phyloP scores from a whole-genome alignment of 2,888 invertebrate genomes.

The Pollenia labialis region DNA sequence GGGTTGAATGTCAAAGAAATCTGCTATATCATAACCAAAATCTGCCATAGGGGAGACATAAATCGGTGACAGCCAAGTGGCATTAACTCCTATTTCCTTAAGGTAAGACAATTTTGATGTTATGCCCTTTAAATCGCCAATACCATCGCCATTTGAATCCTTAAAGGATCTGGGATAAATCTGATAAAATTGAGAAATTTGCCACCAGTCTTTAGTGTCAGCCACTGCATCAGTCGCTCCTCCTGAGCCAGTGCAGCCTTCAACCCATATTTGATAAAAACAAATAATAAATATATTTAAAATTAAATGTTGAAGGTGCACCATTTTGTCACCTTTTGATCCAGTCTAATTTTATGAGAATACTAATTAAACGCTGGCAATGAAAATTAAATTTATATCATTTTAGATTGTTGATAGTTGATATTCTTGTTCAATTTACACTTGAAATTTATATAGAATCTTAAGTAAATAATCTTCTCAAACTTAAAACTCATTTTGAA shows the following conservation, averaged over 20 bases:
- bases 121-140: conserved; percentile 93
- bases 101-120: conserved; percentile 87
- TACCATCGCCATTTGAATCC: conserved; percentile 92
- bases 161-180: conserved; percentile 93
- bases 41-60: conserved; percentile 93
- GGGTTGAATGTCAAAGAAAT: conserved; percentile 89
- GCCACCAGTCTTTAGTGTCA: conserved; percentile 90
- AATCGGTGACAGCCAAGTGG: conserved; percentile 94
- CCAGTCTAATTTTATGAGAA: too few relatives aligned
- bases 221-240: neutral
- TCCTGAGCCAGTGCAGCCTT: conserved; percentile 65
- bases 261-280: neutral
- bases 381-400: too few relatives aligned
- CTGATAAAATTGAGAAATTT: conserved; percentile 92
- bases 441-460: conserved; percentile 37
- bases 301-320: neutral
- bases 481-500: conserved; percentile 35
- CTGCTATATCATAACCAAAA: conserved; percentile 94
- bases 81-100: conserved; percentile 88
- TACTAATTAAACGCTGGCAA: too few relatives aligned
- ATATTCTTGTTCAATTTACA: neutral
- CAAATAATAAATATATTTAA: conserved; percentile 9
- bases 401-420: neutral
- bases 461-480: conserved; percentile 37
- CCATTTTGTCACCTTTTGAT: conserved; percentile 4